phyloP scores from a whole-genome alignment of 1,140 invertebrate species.

The Drosophila malerkotliana region DNA sequence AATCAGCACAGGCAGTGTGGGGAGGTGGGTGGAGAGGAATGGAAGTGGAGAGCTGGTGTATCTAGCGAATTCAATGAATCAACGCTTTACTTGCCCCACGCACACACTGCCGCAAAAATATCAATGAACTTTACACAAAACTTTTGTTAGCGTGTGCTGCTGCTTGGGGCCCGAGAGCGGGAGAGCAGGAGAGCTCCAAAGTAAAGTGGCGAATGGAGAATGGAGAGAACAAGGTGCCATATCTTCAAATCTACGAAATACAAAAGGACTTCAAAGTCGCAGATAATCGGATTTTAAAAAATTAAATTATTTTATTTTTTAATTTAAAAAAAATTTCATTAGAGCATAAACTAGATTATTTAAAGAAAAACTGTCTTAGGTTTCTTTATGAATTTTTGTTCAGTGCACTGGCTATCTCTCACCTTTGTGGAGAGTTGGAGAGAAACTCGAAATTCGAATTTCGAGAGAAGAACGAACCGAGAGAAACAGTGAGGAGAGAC shows the following conservation, averaged over 20 bases:
- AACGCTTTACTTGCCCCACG: conserved; percentile 43
- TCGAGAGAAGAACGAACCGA: no score
- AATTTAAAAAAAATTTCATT: no score
- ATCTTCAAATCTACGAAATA: background rate
- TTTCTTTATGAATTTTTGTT: no score
- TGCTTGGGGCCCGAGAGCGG: conserved; percentile 27
- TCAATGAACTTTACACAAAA: conserved; percentile 83
- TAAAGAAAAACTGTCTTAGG: no score
- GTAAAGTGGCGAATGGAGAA: background rate
- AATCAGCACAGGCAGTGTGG: background rate
- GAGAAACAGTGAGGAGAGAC: no score
- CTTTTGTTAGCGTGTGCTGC: conserved; percentile 57
- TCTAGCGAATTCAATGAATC: conserved; percentile 78
- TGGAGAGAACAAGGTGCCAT: background rate
- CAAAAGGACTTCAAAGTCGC: no score
- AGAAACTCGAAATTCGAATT: background rate
- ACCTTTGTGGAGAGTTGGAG: conserved; percentile 53
- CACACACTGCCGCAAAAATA: conserved; percentile 77
- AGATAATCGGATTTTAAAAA: no score
- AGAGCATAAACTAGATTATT: no score
- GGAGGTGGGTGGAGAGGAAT: conserved; percentile 5
- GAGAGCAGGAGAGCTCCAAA: conserved; percentile 11
- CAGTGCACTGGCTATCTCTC: conserved; percentile 25
- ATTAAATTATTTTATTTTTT: no score
- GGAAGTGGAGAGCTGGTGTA: conserved; percentile 54